These are phyloP conservation scores for Dysdera silvatica DNA, from an alignment of 1,140 invertebrate genomes.

Conservation along the genomic window DNA sequence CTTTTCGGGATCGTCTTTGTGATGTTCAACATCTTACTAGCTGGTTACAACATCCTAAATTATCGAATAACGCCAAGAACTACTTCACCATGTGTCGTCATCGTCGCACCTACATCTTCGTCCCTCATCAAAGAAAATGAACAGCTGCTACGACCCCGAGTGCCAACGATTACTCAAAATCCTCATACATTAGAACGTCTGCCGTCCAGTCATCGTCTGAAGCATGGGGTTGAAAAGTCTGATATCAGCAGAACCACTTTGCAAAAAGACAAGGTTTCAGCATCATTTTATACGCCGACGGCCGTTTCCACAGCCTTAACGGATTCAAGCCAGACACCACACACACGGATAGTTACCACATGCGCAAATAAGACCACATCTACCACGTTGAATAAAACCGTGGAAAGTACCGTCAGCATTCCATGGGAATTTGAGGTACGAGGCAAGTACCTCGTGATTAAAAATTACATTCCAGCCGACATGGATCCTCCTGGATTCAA, in stretches of 20 bases:
- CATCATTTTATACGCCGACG: too few relatives aligned
- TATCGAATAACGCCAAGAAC: conserved; percentile 13
- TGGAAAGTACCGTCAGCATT: not conserved
- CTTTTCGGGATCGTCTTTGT: conserved; percentile 32
- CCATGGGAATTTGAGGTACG: conserved; percentile 51
- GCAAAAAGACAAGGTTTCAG: too few relatives aligned
- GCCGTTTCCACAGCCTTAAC: too few relatives aligned
- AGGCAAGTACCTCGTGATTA: conserved; percentile 80
- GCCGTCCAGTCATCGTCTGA: not conserved
- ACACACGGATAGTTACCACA: not conserved
- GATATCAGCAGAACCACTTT: too few relatives aligned
- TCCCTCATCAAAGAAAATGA: not conserved
- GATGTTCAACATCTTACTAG: conserved; percentile 33
- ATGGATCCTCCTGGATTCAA: conserved; percentile 52
- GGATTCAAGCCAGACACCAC: conserved; percentile 3
- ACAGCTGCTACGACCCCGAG: not conserved
- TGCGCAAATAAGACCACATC: not conserved
- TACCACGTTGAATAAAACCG: too few relatives aligned
- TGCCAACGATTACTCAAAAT: not conserved
- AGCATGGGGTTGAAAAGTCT: too few relatives aligned
- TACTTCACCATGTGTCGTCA: conserved; percentile 28
- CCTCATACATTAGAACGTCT: not conserved
- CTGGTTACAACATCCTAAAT: conserved; percentile 33
- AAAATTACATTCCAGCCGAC: conserved; percentile 65
- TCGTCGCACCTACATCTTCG: conserved; percentile 10